phyloP scores from a whole-genome alignment of 2,888 invertebrate genomes.

The Agrochola circellaris region DNA sequence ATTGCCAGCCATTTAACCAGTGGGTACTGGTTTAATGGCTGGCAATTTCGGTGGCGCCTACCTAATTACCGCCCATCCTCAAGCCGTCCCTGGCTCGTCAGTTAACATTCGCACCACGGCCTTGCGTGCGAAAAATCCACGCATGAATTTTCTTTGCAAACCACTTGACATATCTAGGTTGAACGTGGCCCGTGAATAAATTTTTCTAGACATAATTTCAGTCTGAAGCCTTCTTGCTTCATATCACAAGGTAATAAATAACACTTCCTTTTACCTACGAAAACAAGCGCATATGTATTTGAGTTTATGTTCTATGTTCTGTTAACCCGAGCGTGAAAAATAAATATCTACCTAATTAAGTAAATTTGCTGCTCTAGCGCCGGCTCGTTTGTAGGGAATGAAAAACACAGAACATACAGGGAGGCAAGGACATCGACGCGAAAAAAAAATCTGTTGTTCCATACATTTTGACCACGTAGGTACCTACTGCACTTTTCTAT shows the following conservation, averaged over 20 bases:
- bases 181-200: conserved; percentile 41
- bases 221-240: conserved; percentile 32
- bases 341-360: not conserved
- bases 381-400: not conserved
- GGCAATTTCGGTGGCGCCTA: conserved; percentile 14
- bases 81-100: conserved; percentile 66
- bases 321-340: not conserved
- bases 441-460: too few relatives aligned
- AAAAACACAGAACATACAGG: too few relatives aligned
- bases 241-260: not conserved
- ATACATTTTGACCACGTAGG: too few relatives aligned
- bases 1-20: too few relatives aligned
- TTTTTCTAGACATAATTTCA: conserved; percentile 16
- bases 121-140: conserved; percentile 81
- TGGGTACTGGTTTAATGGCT: not conserved
- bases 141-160: conserved; percentile 78
- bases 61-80: conserved; percentile 39
- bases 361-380: too few relatives aligned
- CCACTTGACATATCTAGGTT: conserved; percentile 77
- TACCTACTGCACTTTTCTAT: too few relatives aligned
- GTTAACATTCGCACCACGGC: conserved; percentile 78
- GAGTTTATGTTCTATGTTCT: not conserved
- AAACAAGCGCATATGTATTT: not conserved
- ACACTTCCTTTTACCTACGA: not conserved
- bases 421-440: too few relatives aligned